Conservation (phyloP, 2,888 invertebrate genomes). For the Eilema sororculum region DNA sequence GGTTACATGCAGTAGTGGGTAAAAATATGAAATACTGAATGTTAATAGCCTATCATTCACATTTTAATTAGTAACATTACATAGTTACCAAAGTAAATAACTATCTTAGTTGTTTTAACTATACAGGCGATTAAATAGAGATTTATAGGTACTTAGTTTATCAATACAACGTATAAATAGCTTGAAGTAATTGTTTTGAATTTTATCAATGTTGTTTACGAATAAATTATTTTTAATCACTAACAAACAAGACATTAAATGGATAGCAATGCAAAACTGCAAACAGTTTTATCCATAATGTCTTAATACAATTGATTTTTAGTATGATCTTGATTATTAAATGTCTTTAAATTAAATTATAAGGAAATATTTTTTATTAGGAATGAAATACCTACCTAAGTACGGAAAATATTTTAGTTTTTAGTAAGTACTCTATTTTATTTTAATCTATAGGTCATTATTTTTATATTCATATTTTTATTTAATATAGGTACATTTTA, state of each 20-base stretch:
- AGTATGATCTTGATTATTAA: too few species aligned
- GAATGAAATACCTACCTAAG: too few species aligned
- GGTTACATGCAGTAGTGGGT: constrained; percentile 67
- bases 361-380: too few species aligned
- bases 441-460: too few species aligned
- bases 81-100: neutral
- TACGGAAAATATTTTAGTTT: too few species aligned
- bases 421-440: neutral
- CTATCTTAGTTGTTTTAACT: neutral
- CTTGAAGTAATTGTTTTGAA: neutral
- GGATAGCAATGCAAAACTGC: neutral
- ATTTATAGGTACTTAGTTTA: neutral
- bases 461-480: too few species aligned
- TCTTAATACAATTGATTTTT: neutral
- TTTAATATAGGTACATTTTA: too few species aligned
- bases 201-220: too few species aligned
- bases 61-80: constrained; percentile 1
- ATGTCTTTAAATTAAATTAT: too few species aligned
- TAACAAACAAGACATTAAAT: neutral
- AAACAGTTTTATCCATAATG: neutral
- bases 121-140: neutral
- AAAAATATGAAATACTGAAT: constrained; percentile 57
- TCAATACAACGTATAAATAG: neutral
- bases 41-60: neutral
- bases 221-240: neutral